Evolutionary conservation across 2,797 vertebrate species (phyloP), one percentile per base, ranked within the genome.

Genomic region (Scolopax rusticola): DNA sequence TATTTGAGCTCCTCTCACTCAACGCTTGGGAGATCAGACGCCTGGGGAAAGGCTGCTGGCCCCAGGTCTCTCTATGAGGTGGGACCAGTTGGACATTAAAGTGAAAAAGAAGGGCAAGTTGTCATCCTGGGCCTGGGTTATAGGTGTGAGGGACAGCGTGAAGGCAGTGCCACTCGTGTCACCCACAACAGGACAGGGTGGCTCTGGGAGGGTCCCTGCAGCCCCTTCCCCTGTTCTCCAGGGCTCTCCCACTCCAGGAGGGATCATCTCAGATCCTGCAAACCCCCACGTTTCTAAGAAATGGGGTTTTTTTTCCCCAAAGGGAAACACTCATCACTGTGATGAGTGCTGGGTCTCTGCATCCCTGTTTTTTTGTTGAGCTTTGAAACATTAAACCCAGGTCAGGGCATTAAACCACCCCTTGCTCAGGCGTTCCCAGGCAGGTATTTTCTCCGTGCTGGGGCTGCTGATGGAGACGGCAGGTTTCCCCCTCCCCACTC

Each of bases 51-150:
- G n/a, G 69, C 33, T 48, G 51, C 6, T 48, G n/a, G 16, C 30
- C 36, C 19, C 4, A 3, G 11, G 38, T 18, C 19, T 74, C n/a
- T 61, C 27, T 3, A 4, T 17, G 27, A 70, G 81, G 13, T 19
- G 54, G 56, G 50, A 40, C 8, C 33, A 27, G 25, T 0, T 47
- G 68, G 75, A 30, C 15, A 60, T 28, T 4, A 1, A 28, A 79
- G 50, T 12, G 17, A 28, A 40, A 59, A 80, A 60, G 27, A 28
- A 0, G 0, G 14, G 20, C 0, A 1, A 60, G 40, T 27, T 0
- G 1, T 24, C 41, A 57, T 8, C 67, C 41, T 59, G n/a, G 41
- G 9, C 5, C 23, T 12, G 60, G 43, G 16, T 64, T 65, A 3
- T 0, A 0, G 36, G 6, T 54, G 27, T 28, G 57, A 16, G 51